phyloP scores from a whole-genome alignment of 2,888 invertebrate genomes.

The Drosophila monieri region DNA sequence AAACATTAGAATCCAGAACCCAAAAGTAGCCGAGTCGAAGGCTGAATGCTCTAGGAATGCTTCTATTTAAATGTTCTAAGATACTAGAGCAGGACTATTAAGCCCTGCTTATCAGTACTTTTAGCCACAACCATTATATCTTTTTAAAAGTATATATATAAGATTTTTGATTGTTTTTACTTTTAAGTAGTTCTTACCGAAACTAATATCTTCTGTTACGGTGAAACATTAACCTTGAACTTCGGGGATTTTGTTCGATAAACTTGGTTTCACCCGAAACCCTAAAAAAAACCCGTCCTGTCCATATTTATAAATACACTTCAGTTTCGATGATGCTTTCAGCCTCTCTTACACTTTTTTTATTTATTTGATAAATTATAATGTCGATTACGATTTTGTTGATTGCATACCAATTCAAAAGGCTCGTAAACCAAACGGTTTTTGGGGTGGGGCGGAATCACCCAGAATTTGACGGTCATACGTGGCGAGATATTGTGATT shows the following conservation, averaged over 20 bases:
- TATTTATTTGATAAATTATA: constrained; percentile 68
- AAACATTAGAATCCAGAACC: constrained; percentile 3
- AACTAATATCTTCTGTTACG: not conserved
- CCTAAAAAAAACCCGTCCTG: not conserved
- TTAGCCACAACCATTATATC: not conserved
- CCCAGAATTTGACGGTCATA: constrained; percentile 23
- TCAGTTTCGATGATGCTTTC: constrained; percentile 5
- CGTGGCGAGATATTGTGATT: constrained; percentile 38
- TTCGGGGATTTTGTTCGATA: not conserved
- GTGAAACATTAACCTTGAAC: constrained; percentile 6
- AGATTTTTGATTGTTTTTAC: not conserved
- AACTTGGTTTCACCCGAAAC: not conserved
- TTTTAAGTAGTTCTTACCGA: not conserved
- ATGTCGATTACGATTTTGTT: constrained; percentile 49
- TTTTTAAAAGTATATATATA: not conserved
- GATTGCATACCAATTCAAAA: constrained; percentile 60
- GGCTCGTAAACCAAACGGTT: constrained; percentile 24
- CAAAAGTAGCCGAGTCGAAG: not conserved
- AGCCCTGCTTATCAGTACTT: not conserved
- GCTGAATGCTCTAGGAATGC: constrained; percentile 18
- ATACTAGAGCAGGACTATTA: not conserved
- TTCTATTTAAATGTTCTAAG: too few species aligned
- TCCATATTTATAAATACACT: constrained; percentile 7
- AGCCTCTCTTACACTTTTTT: constrained; percentile 6
- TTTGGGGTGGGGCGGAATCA: constrained; percentile 16